phyloP scores from a whole-genome alignment of 2,113 vertebrate genomes.

The Apteryx mantelli region DNA sequence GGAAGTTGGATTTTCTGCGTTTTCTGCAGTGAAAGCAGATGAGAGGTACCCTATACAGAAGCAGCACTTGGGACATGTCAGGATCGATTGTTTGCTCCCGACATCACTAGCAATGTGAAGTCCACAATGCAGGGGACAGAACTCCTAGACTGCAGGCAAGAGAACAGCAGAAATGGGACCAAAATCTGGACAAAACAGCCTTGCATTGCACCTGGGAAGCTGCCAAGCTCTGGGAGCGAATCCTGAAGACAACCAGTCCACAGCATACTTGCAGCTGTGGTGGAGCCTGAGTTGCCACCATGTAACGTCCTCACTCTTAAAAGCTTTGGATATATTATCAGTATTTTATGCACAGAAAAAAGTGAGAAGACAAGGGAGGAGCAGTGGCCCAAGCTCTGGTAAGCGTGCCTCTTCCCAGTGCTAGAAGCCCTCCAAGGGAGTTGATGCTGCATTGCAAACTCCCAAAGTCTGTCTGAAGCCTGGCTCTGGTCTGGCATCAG shows the following conservation, averaged over 20 bases:
- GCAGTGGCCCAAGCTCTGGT: too few species aligned
- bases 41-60: fast-evolving
- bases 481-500: fast-evolving
- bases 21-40: background rate
- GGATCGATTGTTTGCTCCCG: background rate
- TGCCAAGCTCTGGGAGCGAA: background rate
- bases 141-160: background rate
- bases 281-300: background rate
- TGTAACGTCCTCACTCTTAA: background rate
- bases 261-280: background rate
- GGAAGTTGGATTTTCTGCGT: background rate
- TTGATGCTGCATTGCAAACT: background rate
- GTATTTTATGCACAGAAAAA: background rate
- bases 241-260: background rate
- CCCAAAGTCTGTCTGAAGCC: background rate
- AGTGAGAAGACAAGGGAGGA: background rate
- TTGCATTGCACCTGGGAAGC: fast-evolving
- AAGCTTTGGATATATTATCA: fast-evolving
- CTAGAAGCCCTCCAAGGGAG: background rate
- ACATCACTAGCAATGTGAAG: fast-evolving
- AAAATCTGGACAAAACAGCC: background rate
- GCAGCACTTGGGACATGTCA: fast-evolving
- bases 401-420: background rate
- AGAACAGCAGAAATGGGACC: background rate
- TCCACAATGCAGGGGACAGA: fast-evolving